Conservation (phyloP, 2,113 vertebrate species). For the Podarcis raffonei region DNA sequence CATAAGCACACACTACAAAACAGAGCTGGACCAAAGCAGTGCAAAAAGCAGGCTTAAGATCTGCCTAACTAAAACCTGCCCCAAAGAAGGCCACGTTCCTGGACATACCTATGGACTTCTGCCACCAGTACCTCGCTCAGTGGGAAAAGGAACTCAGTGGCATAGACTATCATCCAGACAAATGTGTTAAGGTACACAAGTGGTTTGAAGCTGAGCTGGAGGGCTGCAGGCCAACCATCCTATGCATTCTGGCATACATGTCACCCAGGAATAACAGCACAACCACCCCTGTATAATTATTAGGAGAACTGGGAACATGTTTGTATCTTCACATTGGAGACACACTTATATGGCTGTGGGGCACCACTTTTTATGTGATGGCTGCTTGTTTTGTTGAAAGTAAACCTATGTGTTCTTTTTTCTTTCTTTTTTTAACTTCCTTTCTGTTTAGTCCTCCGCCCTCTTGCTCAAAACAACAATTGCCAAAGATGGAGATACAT, state of each 20-base stretch:
- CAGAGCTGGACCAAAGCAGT: neutral
- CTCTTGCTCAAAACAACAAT: neutral
- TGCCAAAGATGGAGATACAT: neutral
- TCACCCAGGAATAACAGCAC: neutral
- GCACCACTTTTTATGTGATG: too few species aligned
- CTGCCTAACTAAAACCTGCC: too few species aligned
- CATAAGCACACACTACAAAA: neutral
- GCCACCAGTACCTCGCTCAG: too few species aligned
- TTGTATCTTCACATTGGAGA: neutral
- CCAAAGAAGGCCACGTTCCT: too few species aligned
- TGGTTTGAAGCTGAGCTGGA: neutral
- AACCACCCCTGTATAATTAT: neutral
- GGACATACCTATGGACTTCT: too few species aligned
- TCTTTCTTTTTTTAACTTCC: neutral
- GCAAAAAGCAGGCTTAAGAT: neutral
- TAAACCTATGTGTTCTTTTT: too few species aligned
- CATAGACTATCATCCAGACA: neutral
- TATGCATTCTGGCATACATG: neutral
- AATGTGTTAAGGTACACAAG: neutral
- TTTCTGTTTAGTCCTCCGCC: neutral
- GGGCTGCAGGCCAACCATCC: neutral
- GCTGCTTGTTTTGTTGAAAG: too few species aligned
- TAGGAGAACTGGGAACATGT: neutral
- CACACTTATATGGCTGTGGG: too few species aligned
- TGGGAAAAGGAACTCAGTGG: neutral